These are phyloP conservation scores for Nephrotoma flavescens DNA, from an alignment of 2,888 invertebrate genomes.

Conservation along the genomic window DNA sequence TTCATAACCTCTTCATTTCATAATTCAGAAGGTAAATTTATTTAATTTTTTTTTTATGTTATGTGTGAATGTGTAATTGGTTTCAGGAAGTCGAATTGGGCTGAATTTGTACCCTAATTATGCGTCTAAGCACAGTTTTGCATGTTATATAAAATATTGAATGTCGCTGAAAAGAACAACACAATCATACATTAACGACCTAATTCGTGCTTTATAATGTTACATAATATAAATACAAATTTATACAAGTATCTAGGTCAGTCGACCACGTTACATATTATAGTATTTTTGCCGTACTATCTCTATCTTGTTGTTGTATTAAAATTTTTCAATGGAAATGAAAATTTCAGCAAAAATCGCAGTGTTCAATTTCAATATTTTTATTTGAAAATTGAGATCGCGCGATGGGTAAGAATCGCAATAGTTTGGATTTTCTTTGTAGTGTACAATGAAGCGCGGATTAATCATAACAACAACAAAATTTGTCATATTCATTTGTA, in stretches of 20 bases:
- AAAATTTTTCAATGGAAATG: background rate
- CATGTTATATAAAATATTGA: background rate
- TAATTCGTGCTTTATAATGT: background rate
- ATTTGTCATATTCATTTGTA: background rate
- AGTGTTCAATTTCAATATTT: background rate
- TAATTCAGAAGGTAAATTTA: constrained; percentile 1
- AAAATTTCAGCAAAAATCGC: background rate
- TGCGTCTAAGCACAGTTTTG: background rate
- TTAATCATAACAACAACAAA: background rate
- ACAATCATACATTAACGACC: background rate
- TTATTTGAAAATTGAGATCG: background rate
- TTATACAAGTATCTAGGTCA: background rate
- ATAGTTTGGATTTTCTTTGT: background rate
- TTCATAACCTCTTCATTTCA: background rate
- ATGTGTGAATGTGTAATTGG: background rate
- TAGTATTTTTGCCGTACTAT: background rate
- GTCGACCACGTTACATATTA: background rate
- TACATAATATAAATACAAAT: background rate
- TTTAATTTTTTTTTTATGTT: background rate
- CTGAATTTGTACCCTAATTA: background rate
- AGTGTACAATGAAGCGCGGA: background rate
- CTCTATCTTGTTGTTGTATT: background rate
- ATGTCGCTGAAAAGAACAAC: background rate
- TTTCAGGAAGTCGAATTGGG: background rate
- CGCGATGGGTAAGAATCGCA: background rate